Conservation (phyloP, 2,797 vertebrate genomes). For the Alfaro cultratus region DNA sequence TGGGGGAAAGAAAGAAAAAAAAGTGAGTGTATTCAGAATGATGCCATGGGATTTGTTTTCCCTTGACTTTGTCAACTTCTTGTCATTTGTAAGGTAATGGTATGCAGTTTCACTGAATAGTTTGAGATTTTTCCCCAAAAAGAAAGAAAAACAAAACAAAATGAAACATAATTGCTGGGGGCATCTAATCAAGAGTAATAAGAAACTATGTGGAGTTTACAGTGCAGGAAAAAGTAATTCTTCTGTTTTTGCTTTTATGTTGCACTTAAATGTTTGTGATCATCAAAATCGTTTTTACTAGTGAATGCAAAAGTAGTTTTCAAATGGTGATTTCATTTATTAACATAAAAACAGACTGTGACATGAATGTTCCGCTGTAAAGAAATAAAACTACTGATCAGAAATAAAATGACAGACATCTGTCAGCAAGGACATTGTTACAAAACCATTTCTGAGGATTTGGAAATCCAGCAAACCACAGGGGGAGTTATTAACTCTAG, state of each 20-base stretch:
- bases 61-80: constrained; percentile 70
- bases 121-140: constrained; percentile 10
- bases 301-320: background rate
- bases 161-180: constrained; percentile 62
- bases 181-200: constrained; percentile 55
- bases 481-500: background rate
- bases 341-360: background rate
- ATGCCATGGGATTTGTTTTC: constrained; percentile 74
- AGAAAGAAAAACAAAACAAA: constrained; percentile 45
- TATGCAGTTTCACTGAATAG: constrained; percentile 58
- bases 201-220: constrained; percentile 31
- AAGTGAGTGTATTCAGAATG: constrained; percentile 50
- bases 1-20: constrained; percentile 57
- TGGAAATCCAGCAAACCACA: background rate
- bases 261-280: background rate
- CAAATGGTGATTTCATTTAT: background rate
- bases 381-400: background rate
- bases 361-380: background rate
- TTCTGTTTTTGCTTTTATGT: background rate
- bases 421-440: background rate
- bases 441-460: background rate
- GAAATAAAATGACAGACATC: background rate
- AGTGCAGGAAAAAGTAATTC: background rate
- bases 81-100: constrained; percentile 75
- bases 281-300: background rate